A percentile compares a stretch with the other conserved stretches of the same genome.
phyloP scores from a whole-genome alignment of 2,797 vertebrate species.

The Paramormyrops hopkinsi region DNA sequence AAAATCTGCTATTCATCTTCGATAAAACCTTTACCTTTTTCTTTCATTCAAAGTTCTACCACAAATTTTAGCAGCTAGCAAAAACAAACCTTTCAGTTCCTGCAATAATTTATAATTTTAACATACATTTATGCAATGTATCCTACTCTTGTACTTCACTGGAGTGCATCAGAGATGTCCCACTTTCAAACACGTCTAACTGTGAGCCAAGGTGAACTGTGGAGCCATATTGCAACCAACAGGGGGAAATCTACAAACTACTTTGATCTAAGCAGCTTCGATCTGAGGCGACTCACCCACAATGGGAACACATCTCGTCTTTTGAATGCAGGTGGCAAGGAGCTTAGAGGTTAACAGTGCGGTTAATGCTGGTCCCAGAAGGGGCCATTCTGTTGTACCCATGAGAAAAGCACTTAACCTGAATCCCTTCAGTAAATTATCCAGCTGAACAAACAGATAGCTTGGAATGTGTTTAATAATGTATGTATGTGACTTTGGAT shows the following conservation, averaged over 20 bases:
- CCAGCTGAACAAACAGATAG: background rate
- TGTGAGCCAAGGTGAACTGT: background rate
- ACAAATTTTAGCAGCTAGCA: background rate
- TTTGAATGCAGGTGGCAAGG: background rate
- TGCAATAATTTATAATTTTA: background rate
- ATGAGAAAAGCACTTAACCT: conserved; percentile 1
- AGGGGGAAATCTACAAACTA: background rate
- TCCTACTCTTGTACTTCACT: background rate
- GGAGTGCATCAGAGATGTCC: background rate
- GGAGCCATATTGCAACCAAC: background rate
- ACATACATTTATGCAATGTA: background rate
- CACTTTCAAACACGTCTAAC: background rate
- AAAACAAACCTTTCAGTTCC: background rate
- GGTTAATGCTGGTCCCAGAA: background rate
- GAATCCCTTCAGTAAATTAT: background rate
- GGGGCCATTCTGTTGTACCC: conserved; percentile 6
- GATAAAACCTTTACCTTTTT: background rate
- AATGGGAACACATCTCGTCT: background rate
- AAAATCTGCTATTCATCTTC: background rate
- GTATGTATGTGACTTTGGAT: background rate
- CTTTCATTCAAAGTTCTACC: background rate
- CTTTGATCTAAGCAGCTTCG: background rate
- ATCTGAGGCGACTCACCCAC: background rate
- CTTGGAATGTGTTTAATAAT: background rate
- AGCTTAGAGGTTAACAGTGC: background rate